Evolutionary conservation across 2,113 vertebrate species (phyloP).

Genomic region (Myrmecophaga tridactyla): DNA sequence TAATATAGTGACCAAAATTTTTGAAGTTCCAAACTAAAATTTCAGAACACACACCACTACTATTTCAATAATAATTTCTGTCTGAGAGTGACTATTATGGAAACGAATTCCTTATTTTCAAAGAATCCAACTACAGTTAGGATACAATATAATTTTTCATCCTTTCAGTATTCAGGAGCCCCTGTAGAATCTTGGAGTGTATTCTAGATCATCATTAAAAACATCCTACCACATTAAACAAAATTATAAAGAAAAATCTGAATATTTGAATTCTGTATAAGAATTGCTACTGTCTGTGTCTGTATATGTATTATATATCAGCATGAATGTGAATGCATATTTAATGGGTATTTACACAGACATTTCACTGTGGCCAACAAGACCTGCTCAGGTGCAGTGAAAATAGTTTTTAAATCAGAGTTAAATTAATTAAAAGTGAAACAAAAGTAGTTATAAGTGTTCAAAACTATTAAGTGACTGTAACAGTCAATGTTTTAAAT

Average conservation of each 20-base stretch:
- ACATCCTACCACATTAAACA: background rate
- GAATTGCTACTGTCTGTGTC: background rate
- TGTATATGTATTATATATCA: background rate
- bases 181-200: background rate
- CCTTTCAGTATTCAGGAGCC: background rate
- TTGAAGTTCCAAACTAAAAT: background rate
- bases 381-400: background rate
- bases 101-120: slow-evolving; percentile 42
- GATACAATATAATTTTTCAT: background rate
- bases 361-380: background rate
- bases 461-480: background rate
- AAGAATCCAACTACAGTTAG: background rate
- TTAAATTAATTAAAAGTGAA: slow-evolving; percentile 12
- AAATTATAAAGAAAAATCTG: background rate
- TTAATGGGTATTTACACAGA: background rate
- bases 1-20: background rate
- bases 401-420: background rate
- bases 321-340: background rate
- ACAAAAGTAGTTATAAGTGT: slow-evolving; percentile 4
- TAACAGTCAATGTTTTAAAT: slow-evolving; percentile 13
- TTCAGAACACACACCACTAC: background rate
- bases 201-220: background rate
- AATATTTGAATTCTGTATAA: background rate
- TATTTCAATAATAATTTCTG: background rate
- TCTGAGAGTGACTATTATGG: background rate